phyloP scores from a whole-genome alignment of 2,113 vertebrate species.

The Nothoprocta pentlandii region DNA sequence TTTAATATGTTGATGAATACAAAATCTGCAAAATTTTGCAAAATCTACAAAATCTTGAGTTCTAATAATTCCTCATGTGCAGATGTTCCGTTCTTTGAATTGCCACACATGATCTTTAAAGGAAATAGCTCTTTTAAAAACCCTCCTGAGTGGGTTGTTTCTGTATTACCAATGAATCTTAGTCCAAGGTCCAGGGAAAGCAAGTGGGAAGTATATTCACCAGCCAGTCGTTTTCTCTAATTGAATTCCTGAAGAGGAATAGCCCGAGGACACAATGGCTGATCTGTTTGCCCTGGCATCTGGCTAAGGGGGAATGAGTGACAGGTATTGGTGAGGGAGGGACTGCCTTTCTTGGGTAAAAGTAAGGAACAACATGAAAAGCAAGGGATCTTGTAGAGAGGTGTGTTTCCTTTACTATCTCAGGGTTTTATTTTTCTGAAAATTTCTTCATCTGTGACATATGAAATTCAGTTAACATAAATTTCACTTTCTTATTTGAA shows the following conservation, averaged over 20 bases:
- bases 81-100: not conserved
- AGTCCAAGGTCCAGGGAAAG: not conserved
- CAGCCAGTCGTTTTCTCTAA: not conserved
- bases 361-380: not conserved
- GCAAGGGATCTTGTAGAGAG: fast-evolving
- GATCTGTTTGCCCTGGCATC: not conserved
- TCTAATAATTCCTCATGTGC: not conserved
- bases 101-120: not conserved
- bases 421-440: not conserved
- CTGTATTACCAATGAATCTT: not conserved
- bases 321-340: not conserved
- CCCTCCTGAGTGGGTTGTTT: not conserved
- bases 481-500: not conserved
- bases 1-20: fast-evolving
- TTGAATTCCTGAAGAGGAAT: constrained; percentile 16
- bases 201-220: not conserved
- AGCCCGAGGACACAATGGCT: not conserved
- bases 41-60: not conserved
- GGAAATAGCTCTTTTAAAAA: not conserved
- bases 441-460: not conserved
- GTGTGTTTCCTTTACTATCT: not conserved
- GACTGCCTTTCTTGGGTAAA: not conserved
- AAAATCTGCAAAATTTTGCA: not conserved
- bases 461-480: not conserved
- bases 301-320: not conserved